Conservation (phyloP, 2,113 vertebrate genomes). For the Macaca nemestrina region DNA sequence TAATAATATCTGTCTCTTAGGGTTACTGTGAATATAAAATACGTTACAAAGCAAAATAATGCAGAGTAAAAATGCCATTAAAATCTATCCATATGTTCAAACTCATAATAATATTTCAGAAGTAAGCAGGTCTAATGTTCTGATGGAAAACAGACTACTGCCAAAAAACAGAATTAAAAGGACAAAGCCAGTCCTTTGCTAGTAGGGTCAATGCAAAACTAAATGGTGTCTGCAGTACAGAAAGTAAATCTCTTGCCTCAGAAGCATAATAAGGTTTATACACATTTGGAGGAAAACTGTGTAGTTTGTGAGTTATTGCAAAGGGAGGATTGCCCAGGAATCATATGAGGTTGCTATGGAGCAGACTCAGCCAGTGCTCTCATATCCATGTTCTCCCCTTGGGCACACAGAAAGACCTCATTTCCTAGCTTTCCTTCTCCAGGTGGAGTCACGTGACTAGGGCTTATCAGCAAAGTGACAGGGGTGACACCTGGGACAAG, state of each 20-base stretch:
- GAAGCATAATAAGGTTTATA: neutral
- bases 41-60: neutral
- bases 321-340: neutral
- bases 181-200: neutral
- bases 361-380: too few relatives aligned
- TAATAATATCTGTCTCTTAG: neutral
- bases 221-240: neutral
- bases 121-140: neutral
- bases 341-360: rapidly evolving
- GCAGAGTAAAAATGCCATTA: neutral
- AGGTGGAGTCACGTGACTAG: neutral
- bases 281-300: neutral
- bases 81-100: neutral
- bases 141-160: neutral
- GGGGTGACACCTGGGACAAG: neutral
- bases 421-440: neutral
- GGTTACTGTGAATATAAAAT: neutral
- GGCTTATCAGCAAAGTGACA: neutral
- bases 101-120: neutral
- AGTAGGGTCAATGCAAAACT: neutral
- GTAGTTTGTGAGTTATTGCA: neutral
- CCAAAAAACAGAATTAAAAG: neutral
- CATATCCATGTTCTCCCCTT: neutral
- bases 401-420: neutral
- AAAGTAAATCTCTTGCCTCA: neutral